A percentile compares a stretch with the other conserved stretches of the same genome.
phyloP scores from a whole-genome alignment of 2,888 invertebrate species.

The Drosophila pegasa region DNA sequence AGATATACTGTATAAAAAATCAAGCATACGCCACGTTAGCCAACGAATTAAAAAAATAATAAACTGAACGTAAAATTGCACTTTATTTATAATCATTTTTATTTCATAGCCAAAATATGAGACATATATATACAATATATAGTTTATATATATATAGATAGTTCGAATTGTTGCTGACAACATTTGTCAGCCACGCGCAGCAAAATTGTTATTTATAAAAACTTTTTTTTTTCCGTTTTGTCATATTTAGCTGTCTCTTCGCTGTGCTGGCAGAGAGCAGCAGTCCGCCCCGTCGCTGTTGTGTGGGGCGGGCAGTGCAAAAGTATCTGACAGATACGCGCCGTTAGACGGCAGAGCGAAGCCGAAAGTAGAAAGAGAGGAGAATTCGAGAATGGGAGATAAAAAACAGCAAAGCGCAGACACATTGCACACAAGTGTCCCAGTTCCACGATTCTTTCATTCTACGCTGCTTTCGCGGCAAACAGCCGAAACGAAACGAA shows the following conservation, averaged over 20 bases:
- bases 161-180: constrained; percentile 48
- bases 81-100: background rate
- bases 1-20: no score
- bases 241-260: constrained; percentile 1
- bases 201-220: constrained; percentile 18
- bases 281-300: constrained; percentile 14
- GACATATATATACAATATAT: background rate
- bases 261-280: constrained; percentile 1
- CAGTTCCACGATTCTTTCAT: constrained; percentile 82
- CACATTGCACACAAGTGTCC: constrained; percentile 84
- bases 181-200: constrained; percentile 63
- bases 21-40: constrained; percentile 49
- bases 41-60: background rate
- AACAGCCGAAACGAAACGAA: constrained; percentile 1
- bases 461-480: constrained; percentile 77
- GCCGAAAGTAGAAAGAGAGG: constrained; percentile 18
- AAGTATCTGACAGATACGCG: constrained; percentile 52
- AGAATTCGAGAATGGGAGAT: constrained; percentile 5
- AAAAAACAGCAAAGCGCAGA: constrained; percentile 43
- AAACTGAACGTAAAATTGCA: background rate
- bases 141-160: background rate
- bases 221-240: constrained; percentile 6
- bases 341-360: constrained; percentile 7
- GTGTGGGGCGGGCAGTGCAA: constrained; percentile 14
- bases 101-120: background rate